Base-by-base conservation (phyloP, 2,113 vertebrate species). In the Meleagris gallopavo region DNA sequence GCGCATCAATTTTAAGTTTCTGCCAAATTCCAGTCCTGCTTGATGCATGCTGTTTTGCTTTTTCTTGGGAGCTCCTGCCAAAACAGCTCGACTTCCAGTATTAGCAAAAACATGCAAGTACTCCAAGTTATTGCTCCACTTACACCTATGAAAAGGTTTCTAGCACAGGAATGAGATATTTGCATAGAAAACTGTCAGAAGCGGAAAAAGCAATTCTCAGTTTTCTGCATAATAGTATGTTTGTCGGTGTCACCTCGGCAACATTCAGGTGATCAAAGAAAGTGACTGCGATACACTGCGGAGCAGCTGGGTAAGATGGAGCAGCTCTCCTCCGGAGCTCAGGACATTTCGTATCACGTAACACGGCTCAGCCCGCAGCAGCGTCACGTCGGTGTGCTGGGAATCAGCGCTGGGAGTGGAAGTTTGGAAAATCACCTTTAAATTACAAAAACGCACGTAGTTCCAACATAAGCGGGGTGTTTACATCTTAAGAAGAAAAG, bases 341-440 rank as follows among this genome's bases (percentile, higher is more conserved):
- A 17, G 54, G 4, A 9, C 17, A 22, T 7, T 66, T 9, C n/a
- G 34, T 66, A 60, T 29, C 20, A 43, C 29, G 60, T 11, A 27
- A 40, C 30, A 80, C 38, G 30, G 2, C 11, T 30, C 43, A 85
- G 71, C 13, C 71, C 73, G 34, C 52, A 48, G 0, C 0, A 54
- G 32, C 2, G 45, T 41, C 79, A 50, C 4, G 1, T 27, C 79
- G 65, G 13, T 1, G 75, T 41, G 82, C 67, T 48, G 79, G 76
- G 64, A n/a, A 76, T 54, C 7, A 74, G 10, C 45, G 6, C 71
- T 30, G 1, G 2, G 0, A 0, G 43, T 32, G 83, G 25, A 43
- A 69, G 43, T 2, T 32, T 29, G n/a, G 78, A 83, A 86, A 94
- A 73, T 10, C 30, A 83, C 57, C 73, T 74, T 41, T 43, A 27